Conservation (phyloP, 2,113 vertebrate species). For the Strigops habroptila region DNA sequence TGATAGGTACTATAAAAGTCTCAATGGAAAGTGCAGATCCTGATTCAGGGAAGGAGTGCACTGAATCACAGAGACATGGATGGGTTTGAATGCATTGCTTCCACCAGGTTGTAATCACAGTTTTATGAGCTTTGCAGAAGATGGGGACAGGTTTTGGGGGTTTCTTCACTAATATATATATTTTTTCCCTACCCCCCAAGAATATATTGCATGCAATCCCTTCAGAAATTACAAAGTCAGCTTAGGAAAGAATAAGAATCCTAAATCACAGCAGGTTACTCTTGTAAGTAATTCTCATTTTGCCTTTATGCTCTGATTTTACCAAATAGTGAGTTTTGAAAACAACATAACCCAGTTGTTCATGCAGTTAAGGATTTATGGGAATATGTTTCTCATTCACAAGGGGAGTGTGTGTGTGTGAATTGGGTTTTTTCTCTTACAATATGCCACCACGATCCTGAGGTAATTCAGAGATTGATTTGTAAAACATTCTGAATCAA, state of each 20-base stretch:
- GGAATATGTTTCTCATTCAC: constrained; percentile 5
- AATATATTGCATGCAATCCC: background rate
- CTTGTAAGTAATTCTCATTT: background rate
- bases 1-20: background rate
- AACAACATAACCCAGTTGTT: background rate
- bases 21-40: background rate
- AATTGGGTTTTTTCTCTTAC: constrained; percentile 9
- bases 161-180: background rate
- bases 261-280: background rate
- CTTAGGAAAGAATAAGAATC: background rate
- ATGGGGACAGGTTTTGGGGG: background rate
- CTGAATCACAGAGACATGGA: background rate
- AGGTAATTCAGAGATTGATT: constrained; percentile 74
- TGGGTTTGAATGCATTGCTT: background rate
- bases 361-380: constrained; percentile 25
- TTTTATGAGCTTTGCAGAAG: background rate
- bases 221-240: background rate
- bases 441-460: constrained; percentile 37
- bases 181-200: background rate
- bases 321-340: constrained; percentile 17
- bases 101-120: background rate
- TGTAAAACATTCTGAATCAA: constrained; percentile 75
- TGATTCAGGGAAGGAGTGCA: background rate
- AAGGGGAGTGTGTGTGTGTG: background rate
- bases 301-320: constrained; percentile 8